These are phyloP conservation scores for Silvanus unidentatus DNA, from an alignment of 2,888 invertebrate genomes.

Conservation along the genomic window DNA sequence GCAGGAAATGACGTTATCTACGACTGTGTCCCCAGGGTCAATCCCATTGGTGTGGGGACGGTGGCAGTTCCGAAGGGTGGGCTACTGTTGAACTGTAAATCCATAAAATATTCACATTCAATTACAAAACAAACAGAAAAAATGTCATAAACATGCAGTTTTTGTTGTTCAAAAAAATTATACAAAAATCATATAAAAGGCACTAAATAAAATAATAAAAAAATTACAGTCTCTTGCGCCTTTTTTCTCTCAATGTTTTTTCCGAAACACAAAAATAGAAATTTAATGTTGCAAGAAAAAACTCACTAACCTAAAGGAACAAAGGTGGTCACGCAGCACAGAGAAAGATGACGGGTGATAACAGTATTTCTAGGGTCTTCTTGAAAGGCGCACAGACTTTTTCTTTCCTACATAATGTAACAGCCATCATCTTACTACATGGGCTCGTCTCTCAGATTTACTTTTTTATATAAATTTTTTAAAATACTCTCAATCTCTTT, in stretches of 20 bases:
- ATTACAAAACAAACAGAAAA: no score
- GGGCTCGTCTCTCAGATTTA: constrained; percentile 25
- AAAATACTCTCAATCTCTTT: neutral
- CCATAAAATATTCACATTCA: constrained; percentile 19
- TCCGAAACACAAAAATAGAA: constrained; percentile 9
- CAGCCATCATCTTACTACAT: constrained; percentile 49
- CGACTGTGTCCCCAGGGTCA: constrained; percentile 55
- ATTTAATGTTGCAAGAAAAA: constrained; percentile 24
- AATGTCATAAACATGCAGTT: no score
- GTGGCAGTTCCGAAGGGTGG: constrained; percentile 95
- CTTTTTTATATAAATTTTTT: constrained; percentile 1
- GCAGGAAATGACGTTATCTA: constrained; percentile 34
- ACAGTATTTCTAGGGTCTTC: constrained; percentile 68
- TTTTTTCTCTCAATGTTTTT: neutral
- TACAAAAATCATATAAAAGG: no score
- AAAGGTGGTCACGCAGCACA: constrained; percentile 57
- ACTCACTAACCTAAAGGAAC: constrained; percentile 45
- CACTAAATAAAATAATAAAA: no score
- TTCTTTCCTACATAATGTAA: constrained; percentile 51
- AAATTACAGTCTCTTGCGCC: neutral
- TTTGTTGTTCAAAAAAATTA: no score
- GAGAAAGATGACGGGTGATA: constrained; percentile 72
- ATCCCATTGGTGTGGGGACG: constrained; percentile 97
- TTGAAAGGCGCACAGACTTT: constrained; percentile 69
- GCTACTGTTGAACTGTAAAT: constrained; percentile 90